Base-by-base conservation (phyloP, 2,888 invertebrate species). In the Julus scandinavius region DNA sequence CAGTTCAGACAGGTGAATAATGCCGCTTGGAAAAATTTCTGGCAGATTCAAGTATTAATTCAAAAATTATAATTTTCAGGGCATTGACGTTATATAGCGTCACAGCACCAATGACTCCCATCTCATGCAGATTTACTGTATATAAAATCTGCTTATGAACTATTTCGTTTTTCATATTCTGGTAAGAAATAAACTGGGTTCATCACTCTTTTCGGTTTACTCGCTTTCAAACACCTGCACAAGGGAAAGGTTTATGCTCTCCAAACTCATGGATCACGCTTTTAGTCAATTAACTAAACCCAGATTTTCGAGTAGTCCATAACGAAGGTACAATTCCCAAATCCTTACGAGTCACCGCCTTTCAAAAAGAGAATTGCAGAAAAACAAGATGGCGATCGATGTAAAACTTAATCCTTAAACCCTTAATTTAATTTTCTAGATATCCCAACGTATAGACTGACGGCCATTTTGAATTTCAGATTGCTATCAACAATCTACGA, bases 241-340 rank as follows among this genome's bases (percentile, higher is more conserved):
- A 15, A 11, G 15, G 15, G 6, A 15, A 54, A 54, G 15, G 54
- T 54, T 54, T 54, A 80, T 38, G 20, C n/a, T 63, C 20, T 63
- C 17, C 63, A 20, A 63, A 9, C 13, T 45, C 15, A 13, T 13
- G 80, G 38, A 38, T 80, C 38, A 38, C 80, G 38, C 15, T 80
- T 15, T 80, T 80, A 80, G 80, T 80, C 80, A 80, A 80, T 80
- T 80, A 80, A 80, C 80, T 80, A 80, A 80, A 11, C 29, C 29
- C 13, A 13, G 80, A 80, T 80, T 63, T 63, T 63, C 20, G 20
- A 54, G 41, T 45, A 6, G 41, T 45, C 41, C n/a, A 63, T 63
- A 63, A 45, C 41, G 41, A 45, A 4, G 29, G n/a, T 29, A 29
- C 29, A 3, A n/a, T 72, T 80, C 80, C 29, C 80, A 38, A 80